Evolutionary conservation across 1,140 invertebrate genomes (phyloP).

Genomic region (Drosophila lini): DNA sequence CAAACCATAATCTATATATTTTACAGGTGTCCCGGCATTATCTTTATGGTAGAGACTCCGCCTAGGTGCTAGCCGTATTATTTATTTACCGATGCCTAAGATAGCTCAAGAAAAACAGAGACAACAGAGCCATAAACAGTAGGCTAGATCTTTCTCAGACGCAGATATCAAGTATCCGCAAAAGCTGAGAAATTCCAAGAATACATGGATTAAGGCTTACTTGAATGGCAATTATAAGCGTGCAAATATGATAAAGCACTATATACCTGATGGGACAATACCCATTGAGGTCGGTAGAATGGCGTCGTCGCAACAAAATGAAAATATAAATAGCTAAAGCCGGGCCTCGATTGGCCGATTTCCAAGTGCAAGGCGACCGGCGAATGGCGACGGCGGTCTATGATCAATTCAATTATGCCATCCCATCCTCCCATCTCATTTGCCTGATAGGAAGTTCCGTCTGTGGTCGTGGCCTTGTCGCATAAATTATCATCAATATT

Average conservation of each 20-base stretch:
- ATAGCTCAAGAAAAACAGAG: slow-evolving; percentile 2
- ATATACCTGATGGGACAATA: slow-evolving; percentile 26
- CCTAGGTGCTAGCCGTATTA: background rate
- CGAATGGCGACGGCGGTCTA: slow-evolving; percentile 29
- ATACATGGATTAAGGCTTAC: slow-evolving; percentile 6
- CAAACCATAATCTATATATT: background rate
- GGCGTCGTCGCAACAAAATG: slow-evolving; percentile 18
- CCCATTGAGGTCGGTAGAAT: slow-evolving; percentile 24
- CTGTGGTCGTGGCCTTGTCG: slow-evolving; percentile 35
- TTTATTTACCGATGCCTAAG: slow-evolving; percentile 14
- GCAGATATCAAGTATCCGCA: background rate
- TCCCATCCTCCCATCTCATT: slow-evolving; percentile 50
- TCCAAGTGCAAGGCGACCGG: slow-evolving; percentile 58
- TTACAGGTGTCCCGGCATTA: background rate
- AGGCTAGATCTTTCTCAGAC: background rate
- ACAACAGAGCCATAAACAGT: slow-evolving; percentile 31
- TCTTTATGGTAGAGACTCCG: slow-evolving; percentile 14
- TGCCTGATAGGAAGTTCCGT: slow-evolving; percentile 48
- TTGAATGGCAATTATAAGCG: slow-evolving; percentile 42
- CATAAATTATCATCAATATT: slow-evolving; percentile 38
- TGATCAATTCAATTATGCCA: slow-evolving; percentile 56
- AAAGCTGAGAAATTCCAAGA: background rate
- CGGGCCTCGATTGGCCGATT: slow-evolving; percentile 43
- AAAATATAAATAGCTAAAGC: slow-evolving; percentile 33
- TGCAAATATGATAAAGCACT: slow-evolving; percentile 4